Conservation (phyloP, 2,113 vertebrate species). For the Lates calcarifer region DNA sequence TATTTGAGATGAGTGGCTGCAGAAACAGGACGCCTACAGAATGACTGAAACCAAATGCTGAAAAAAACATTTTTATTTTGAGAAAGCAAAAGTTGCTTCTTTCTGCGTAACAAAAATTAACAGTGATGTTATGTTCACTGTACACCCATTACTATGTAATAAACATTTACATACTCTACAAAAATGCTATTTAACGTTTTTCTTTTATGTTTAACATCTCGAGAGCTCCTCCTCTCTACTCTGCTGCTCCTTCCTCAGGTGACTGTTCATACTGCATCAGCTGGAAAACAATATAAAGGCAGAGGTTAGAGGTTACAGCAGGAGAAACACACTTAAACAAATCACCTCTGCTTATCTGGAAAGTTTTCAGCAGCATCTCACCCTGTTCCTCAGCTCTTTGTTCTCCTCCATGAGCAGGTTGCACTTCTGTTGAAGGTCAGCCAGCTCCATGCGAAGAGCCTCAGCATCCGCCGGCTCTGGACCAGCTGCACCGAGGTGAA, state of each 20-base stretch:
- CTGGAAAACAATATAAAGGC: slow-evolving; percentile 71
- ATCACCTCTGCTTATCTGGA: background rate
- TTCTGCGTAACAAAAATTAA: slow-evolving; percentile 51
- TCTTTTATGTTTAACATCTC: background rate
- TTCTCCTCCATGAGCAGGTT: slow-evolving; percentile 93
- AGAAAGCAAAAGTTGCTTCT: slow-evolving; percentile 33
- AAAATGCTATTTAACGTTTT: background rate
- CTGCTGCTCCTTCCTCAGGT: slow-evolving; percentile 85
- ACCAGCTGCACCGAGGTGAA: slow-evolving; percentile 88
- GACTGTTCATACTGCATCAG: slow-evolving; percentile 91
- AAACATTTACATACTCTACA: slow-evolving; percentile 57
- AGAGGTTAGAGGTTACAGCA: background rate
- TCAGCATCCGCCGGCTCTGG: slow-evolving; percentile 89
- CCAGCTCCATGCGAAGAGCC: slow-evolving; percentile 88
- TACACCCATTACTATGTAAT: slow-evolving; percentile 43
- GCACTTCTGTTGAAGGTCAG: slow-evolving; percentile 91
- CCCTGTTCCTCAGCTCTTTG: slow-evolving; percentile 91
- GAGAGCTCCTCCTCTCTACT: slow-evolving; percentile 66
- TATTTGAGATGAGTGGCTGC: slow-evolving; percentile 12
- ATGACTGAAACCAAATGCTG: slow-evolving; percentile 15
- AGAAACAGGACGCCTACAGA: slow-evolving; percentile 8
- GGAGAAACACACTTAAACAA: background rate
- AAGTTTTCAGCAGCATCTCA: slow-evolving; percentile 65
- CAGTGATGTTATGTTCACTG: slow-evolving; percentile 43
- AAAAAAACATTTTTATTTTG: slow-evolving; percentile 53